Evolutionary conservation across 2,113 vertebrate species (phyloP), one percentile per base, ranked within the genome.

Genomic region (Noctilio leporinus): DNA sequence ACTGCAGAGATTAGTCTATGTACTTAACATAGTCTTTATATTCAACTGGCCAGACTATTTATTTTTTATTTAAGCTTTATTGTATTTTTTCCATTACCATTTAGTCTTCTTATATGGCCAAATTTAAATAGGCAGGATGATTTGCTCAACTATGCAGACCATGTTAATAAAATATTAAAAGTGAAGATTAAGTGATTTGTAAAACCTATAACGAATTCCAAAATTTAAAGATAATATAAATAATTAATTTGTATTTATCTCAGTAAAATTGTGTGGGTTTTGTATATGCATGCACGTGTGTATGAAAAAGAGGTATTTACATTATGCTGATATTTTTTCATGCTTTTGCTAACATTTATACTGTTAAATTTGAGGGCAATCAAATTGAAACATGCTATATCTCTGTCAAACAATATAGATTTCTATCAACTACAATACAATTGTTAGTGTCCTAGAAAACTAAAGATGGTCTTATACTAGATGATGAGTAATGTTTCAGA

Each of bases 101-200:
- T 59, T 59, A 59, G 57, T 59, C 26, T 30, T 26, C 22, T 59
- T 28, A 59, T 59, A 30, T 53, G 20, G 9, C 2, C 10, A 19
- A 40, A 86, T 49, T 86, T 91, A 67, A 86, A 76, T 47, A 89
- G 17, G 35, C 72, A 75, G 26, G 73, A 45, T 81, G n/a, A 89
- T 33, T 72, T 81, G 33, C 43, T 89, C 35, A 86, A 75, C 86
- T 89, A 49, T 22, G 26, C 15, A 86, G 7, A 28, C 16, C 11
- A 83, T 49, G 53, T 57, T 51, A 78, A 75, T 30, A 92, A 93
- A 87, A 77, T 77, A 45, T 26, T 88, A 62, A 91, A 89, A 83
- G 64, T 10, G 80, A 96, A 96, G 86, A 49, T 7, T 47, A 55
- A 82, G 5, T 20, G 3, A 77, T 75, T 75, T 94, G 40, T 67